Evolutionary conservation across 30 jellyfish, hydroid and myxozoan genomes (phyloP), one percentile per base, ranked within the genome.

Genomic region (Aurelia aurita): DNA sequence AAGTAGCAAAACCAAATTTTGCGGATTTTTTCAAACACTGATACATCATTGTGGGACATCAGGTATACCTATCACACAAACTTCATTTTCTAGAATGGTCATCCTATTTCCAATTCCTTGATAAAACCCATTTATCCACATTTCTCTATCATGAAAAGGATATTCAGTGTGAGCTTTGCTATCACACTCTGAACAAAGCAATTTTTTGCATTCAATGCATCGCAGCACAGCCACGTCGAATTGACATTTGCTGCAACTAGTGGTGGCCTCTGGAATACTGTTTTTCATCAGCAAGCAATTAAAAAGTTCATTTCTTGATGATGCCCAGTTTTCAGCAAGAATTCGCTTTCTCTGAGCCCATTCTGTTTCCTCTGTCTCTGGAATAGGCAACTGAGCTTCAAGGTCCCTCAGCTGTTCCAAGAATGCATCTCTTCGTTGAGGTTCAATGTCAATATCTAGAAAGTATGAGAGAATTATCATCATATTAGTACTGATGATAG

Each of bases 321-420:
- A 22, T 29, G 81, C 29, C 81, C 81, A 69, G 13, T 31, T 69
- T 69, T 69, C 81, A 29, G 13, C 81, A 32, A 31, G 21, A 8
- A 69, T 69, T 31, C 81, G 13, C 22, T 69, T 69, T 32, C 81
- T 69, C 63, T 69, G 81, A 12, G 12, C 32, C 81, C 81, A 69
- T 31, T 69, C 81, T 69, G 81, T 69, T 31, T n/a, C n/a, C n/a
- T n/a, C n/a, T n/a, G n/a, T n/a, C n/a, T 69, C 81, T 12, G 81
- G 13, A 18, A 5, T 15, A 28, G 81, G 63, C 8, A 69, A 69
- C 43, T 69, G 26, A 12, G 64, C 64, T 69, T 69, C 63, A 69
- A 69, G 61, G 61, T 69, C 63, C 6, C 22, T 32, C 16, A 69
- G 81, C 81, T 69, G 13, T 8, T 47, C 77, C 51, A 64, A 64